A percentile compares a stretch with the other conserved stretches of the same genome.
Conservation (phyloP, 2,888 invertebrate species). For the Drosophila greeni region DNA sequence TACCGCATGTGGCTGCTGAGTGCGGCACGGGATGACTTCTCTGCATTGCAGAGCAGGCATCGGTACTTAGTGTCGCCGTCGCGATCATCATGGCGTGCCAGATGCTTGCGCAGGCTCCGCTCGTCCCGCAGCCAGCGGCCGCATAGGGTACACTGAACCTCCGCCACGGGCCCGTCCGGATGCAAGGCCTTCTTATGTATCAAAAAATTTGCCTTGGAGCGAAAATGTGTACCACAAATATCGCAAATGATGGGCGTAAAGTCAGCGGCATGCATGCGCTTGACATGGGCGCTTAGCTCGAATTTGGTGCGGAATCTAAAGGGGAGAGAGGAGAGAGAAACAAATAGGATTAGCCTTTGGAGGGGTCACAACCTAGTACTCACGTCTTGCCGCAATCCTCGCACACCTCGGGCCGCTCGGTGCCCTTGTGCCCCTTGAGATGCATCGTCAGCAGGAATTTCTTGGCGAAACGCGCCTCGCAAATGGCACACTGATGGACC, state of each 20-base stretch:
- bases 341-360: neutral
- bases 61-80: slow-evolving; percentile 61
- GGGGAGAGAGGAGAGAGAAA: neutral
- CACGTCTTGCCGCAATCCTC: slow-evolving; percentile 60
- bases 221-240: slow-evolving; percentile 63
- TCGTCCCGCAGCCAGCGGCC: slow-evolving; percentile 65
- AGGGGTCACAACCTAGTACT: slow-evolving; percentile 26
- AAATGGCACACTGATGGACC: slow-evolving; percentile 60
- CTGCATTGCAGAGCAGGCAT: slow-evolving; percentile 56
- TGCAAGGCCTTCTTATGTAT: slow-evolving; percentile 65
- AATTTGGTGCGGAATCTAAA: slow-evolving; percentile 65
- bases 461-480: slow-evolving; percentile 62
- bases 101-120: slow-evolving; percentile 63
- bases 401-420: slow-evolving; percentile 59
- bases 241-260: slow-evolving; percentile 71
- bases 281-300: slow-evolving; percentile 61
- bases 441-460: slow-evolving; percentile 70
- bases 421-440: slow-evolving; percentile 64
- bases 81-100: slow-evolving; percentile 61
- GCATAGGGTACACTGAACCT: slow-evolving; percentile 65
- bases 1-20: slow-evolving; percentile 65
- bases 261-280: slow-evolving; percentile 63
- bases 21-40: slow-evolving; percentile 62
- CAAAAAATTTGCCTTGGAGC: slow-evolving; percentile 65
- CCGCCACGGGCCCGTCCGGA: slow-evolving; percentile 64